Percentiles rank a stretch among this genome's conserved stretches.
Conservation (phyloP, 1,140 invertebrate species). For the Tetranychus urticae region DNA sequence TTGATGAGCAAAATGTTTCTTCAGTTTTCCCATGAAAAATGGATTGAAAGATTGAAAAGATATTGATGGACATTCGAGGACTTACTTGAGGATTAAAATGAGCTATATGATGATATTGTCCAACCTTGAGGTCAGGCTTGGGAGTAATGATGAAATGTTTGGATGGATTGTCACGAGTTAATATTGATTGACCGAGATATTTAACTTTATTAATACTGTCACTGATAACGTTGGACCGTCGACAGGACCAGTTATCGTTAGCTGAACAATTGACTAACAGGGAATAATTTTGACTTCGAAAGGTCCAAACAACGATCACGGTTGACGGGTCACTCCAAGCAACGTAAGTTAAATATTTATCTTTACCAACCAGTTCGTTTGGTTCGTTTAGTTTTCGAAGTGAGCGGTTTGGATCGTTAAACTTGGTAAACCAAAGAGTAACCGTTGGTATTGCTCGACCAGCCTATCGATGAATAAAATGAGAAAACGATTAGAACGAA, state of each 20-base stretch:
- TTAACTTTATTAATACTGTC: background rate
- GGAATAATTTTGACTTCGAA: constrained; percentile 2
- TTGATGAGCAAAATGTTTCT: too few species aligned
- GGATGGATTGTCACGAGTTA: background rate
- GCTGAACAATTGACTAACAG: background rate
- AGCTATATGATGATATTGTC: constrained; percentile 1
- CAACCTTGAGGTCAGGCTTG: background rate
- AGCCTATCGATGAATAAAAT: background rate
- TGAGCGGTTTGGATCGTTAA: background rate
- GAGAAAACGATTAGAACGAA: too few species aligned
- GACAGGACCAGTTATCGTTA: constrained; percentile 1
- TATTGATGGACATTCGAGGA: background rate
- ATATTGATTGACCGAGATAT: background rate
- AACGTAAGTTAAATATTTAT: constrained; percentile 6
- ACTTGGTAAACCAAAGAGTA: background rate
- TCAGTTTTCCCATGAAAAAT: too few species aligned
- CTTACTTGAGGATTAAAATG: background rate
- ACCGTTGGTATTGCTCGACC: background rate
- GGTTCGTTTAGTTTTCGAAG: background rate
- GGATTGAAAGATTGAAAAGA: too few species aligned
- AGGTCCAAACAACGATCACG: constrained; percentile 6
- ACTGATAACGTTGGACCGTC: background rate
- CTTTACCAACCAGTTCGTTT: background rate
- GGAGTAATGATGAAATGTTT: background rate
- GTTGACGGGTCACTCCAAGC: constrained; percentile 1